Conservation (phyloP, 2,113 vertebrate genomes). For the Xiphorhynchus elegans region DNA sequence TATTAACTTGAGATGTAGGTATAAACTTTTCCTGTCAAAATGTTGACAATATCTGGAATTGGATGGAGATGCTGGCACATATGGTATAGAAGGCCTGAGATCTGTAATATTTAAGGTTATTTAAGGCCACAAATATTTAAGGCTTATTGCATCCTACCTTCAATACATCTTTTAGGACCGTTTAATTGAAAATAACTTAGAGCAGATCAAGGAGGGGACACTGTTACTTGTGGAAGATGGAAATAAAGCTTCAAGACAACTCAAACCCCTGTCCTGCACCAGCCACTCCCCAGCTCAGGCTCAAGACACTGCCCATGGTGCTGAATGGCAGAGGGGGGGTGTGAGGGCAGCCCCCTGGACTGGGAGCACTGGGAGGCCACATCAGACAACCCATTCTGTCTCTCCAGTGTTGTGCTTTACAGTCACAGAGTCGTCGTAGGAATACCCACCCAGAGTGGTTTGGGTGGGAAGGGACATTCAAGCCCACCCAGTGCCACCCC, state of each 20-base stretch:
- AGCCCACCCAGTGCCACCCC: background rate
- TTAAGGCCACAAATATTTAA: background rate
- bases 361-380: background rate
- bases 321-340: background rate
- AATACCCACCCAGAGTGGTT: background rate
- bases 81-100: background rate
- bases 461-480: background rate
- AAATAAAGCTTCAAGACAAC: background rate
- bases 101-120: background rate
- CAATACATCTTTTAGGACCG: background rate
- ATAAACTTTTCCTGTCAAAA: background rate
- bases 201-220: background rate
- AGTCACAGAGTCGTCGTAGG: background rate
- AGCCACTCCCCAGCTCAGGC: background rate
- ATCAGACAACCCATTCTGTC: fast-evolving
- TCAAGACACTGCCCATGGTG: background rate
- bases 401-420: background rate
- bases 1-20: background rate
- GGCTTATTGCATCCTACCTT: background rate
- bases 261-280: background rate
- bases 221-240: background rate
- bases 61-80: background rate
- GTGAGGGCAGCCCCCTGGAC: background rate
- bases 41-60: background rate
- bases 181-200: background rate